phyloP scores from a whole-genome alignment of 2,113 vertebrate species.

The Theristicus caerulescens region DNA sequence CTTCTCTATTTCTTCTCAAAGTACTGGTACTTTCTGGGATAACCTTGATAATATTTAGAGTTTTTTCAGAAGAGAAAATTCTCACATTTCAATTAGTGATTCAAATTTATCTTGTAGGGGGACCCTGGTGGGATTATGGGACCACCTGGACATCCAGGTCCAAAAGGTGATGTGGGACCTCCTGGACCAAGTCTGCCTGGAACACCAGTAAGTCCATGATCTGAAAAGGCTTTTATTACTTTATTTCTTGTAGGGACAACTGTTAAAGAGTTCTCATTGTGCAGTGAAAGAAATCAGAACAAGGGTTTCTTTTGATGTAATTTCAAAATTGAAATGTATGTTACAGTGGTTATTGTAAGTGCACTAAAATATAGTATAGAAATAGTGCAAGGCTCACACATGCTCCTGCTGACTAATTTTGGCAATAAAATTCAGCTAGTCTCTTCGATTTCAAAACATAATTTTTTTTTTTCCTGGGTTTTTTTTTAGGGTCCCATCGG shows the following conservation, averaged over 20 bases:
- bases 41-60: not conserved
- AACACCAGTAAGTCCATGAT: slow-evolving; percentile 72
- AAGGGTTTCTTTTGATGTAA: not conserved
- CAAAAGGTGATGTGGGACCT: slow-evolving; percentile 90
- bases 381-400: not conserved
- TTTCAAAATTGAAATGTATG: not conserved
- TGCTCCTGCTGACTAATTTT: not conserved
- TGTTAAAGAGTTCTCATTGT: not conserved
- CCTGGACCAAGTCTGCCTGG: slow-evolving; percentile 78
- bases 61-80: not conserved
- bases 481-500: slow-evolving; percentile 79
- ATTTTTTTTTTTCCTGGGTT: not conserved
- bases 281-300: not conserved
- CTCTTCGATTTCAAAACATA: not conserved
- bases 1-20: not conserved
- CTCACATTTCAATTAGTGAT: not conserved
- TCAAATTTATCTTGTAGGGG: slow-evolving; percentile 76
- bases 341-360: not conserved
- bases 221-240: not conserved
- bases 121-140: slow-evolving; percentile 83
- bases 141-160: slow-evolving; percentile 84
- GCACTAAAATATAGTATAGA: not conserved
- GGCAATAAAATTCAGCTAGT: not conserved
- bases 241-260: not conserved
- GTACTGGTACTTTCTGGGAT: not conserved